Conservation (phyloP, 2,888 invertebrate genomes). For the Poecilobothrus nobilitatus region DNA sequence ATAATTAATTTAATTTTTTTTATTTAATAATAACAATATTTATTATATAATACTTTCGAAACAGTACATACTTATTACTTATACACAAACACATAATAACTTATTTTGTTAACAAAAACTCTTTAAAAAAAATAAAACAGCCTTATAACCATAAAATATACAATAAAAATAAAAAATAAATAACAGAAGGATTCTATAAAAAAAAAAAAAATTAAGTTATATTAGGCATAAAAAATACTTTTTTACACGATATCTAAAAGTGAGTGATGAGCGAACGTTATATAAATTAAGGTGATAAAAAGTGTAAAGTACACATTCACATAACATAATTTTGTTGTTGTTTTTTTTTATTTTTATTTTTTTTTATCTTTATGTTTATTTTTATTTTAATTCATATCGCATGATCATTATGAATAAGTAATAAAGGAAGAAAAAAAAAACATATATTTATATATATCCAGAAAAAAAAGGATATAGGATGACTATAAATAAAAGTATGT, state of each 20-base stretch:
- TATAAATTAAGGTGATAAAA: conserved; percentile 6
- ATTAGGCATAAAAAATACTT: conserved; percentile 1
- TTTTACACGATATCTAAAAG: not conserved
- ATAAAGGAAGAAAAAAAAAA: not conserved
- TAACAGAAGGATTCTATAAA: not conserved
- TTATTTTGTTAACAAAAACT: no score
- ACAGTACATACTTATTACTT: no score
- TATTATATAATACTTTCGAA: no score
- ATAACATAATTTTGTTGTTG: not conserved
- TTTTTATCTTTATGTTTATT: no score
- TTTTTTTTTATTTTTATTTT: no score
- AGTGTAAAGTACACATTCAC: not conserved
- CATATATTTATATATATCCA: no score
- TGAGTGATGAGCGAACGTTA: not conserved
- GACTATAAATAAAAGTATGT: not conserved
- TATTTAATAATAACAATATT: no score
- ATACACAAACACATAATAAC: no score
- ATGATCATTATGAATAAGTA: not conserved
- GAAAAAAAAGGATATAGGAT: not conserved
- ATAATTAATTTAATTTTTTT: no score
- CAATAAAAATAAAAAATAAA: no score
- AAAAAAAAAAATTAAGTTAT: not conserved
- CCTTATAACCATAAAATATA: not conserved
- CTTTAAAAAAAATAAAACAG: no score
- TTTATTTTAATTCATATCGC: not conserved